Evolutionary conservation across 2,113 vertebrate species (phyloP), one percentile per base, ranked within the genome.

Genomic region (Crypturellus undulatus): DNA sequence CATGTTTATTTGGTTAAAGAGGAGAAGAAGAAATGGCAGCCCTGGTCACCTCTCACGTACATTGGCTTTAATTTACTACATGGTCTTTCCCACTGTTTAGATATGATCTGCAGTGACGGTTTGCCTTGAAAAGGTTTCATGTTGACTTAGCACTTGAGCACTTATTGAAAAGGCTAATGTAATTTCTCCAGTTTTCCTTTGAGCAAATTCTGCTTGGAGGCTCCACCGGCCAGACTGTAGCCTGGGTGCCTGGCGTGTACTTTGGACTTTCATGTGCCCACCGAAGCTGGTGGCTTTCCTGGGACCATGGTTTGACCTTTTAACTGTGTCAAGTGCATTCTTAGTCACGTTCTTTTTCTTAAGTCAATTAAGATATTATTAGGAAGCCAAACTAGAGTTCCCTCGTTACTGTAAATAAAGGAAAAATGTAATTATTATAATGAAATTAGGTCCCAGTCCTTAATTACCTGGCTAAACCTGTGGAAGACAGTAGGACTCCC

Each of bases 151-250:
- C 0, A 0, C 38, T 56, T 69, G 78, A 59, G 62, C 17, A 22
- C 58, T 95, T 83, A 17, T 11, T 80, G 43, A 5, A 94, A 96
- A 93, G 84, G 87, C 92, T 91, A 92, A 90, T 91, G 56, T 43
- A 13, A 88, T 96, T 94, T 95, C 43, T 76, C 43, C 85, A 86
- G 72, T 76, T 91, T 60, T 47, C 11, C 38, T 87, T 59, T 26
- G 32, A 24, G 40, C 62, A 78, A 56, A n/a, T 25, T 71, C 62
- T 79, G 3, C 63, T 34, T 80, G 69, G 71, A 43, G 28, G 5
- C 81, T 70, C 59, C 26, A 12, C 6, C 77, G 65, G 47, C 9
- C 81, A 78, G 82, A 0, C 10, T 64, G 56, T 71, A 52, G 82
- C 58, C 79, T 68, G 36, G 72, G 42, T 5, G 38, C 47, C 51